These are phyloP conservation scores for Scaeva pyrastri DNA, from an alignment of 2,888 invertebrate species.

Conservation along the genomic window DNA sequence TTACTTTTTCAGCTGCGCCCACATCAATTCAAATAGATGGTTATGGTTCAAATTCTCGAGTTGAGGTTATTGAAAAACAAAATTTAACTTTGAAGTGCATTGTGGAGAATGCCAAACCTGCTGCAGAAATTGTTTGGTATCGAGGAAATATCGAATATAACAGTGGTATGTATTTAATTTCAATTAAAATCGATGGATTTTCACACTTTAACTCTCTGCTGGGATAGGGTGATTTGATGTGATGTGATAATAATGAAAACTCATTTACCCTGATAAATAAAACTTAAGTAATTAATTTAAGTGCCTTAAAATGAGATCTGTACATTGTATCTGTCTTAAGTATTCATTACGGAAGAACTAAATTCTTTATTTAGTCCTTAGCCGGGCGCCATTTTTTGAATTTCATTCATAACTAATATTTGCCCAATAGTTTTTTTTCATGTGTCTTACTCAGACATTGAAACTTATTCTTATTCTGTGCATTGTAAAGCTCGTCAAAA, in stretches of 20 bases:
- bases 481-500: too few species aligned
- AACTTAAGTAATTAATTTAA: too few species aligned
- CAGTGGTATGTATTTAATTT: conserved; percentile 64
- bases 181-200: not conserved
- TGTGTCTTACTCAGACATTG: too few species aligned
- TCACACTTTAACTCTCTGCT: not conserved
- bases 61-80: conserved; percentile 81
- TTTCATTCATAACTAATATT: too few species aligned
- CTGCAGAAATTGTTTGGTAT: conserved; percentile 82
- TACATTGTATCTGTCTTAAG: too few species aligned
- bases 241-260: not conserved
- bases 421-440: too few species aligned
- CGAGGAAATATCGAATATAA: conserved; percentile 79
- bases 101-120: conserved; percentile 82
- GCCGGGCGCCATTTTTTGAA: too few species aligned
- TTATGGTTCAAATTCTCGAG: conserved; percentile 81
- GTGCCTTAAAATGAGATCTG: too few species aligned
- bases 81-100: conserved; percentile 81
- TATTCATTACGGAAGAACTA: too few species aligned
- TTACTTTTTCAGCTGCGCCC: conserved; percentile 79
- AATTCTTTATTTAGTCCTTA: too few species aligned
- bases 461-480: too few species aligned
- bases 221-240: conserved; percentile 14
- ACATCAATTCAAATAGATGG: conserved; percentile 81
- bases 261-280: too few species aligned